Base-by-base conservation (phyloP, 1,140 invertebrate genomes). In the Danaus plexippus region DNA sequence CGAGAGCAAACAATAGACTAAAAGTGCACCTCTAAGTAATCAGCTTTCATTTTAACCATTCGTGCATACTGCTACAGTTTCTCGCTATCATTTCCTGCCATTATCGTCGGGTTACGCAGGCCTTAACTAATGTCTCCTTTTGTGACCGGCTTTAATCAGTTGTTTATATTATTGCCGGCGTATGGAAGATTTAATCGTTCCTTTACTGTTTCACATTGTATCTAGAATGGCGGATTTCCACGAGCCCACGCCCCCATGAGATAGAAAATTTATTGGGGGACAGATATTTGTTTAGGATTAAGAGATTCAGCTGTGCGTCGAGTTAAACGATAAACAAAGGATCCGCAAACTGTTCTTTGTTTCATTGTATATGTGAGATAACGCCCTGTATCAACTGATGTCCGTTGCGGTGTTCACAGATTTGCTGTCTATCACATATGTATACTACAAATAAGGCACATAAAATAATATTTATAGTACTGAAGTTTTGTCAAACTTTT, bases 81-180 rank as follows among this genome's bases (percentile, higher is more conserved):
- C 63, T 61, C 62, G 64, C 68, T 82, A 81, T 84, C 77, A 69
- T 67, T 85, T 80, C 74, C 74, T 77, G 71, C 73, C 58, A 75
- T 75, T 81, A 85, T 80, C 73, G 68, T 71, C 70, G 71, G 51
- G 73, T 67, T 71, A 74, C 68, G 68, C 68, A 71, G 63, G 40
- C 67, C 69, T 72, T 80, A 80, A 77, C 76, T 80, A 82, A 77
- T 85, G 79, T 79, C 80, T 85, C 77, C 77, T 80, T 80, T 85
- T 82, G 79, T 82, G 71, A 75, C 70, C 72, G 71, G 66, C 64
- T 71, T 78, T 85, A 78, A 82, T 82, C 76, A 78, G 76, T 82
- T 80, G 75, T 78, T 81, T 81, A 80, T 81, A 81, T 79, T 82
- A 85, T 80, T 81, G 75, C 69, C 65, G 63, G 69, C 59, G 71